Base-by-base conservation (phyloP, 2,888 invertebrate species). In the Phalangium opilio region DNA sequence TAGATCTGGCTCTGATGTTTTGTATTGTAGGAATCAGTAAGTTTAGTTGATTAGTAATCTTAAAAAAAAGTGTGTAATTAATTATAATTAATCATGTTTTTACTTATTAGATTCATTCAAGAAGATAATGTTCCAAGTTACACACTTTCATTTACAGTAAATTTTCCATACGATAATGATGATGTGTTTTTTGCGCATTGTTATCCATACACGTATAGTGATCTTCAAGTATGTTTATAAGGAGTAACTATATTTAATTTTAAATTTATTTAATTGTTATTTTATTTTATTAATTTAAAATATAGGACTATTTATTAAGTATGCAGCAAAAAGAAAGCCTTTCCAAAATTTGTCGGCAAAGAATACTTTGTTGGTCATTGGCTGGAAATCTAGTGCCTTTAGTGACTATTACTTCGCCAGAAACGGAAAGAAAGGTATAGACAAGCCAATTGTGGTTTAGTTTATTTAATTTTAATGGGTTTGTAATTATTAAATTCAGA, bases 121-220 rank as follows among this genome's bases (percentile, higher is more conserved):
- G 62, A 62, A 49, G 60, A 60, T 47, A 64, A 63, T 58, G 76
- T 76, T 60, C 75, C 78, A 47, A 81, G 79, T 55, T 89, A 85
- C 64, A 91, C 90, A 0, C 69, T 93, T 57, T 83, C 89, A 19
- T 93, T 90, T 69, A 89, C 85, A 59, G 73, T 86, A 57, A 81
- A 83, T 62, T 87, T 91, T 66, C 82, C 83, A 2, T 79, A 90
- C 63, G 81, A 84, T 58, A 76, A 82, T 55, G 93, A 93, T 62
- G 79, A 77, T 14, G 84, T 89, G 33, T 93, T 85, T 64, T 75
- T 93, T 58, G 85, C 91, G 27, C 87, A 90, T 63, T 89, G 87
- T 67, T 93, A 86, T 65, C 93, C 93, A 0, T 93, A 93, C 67
- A 90, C 90, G 0, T 93, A 91, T 67, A 80, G 84, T 40, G 85